phyloP scores from a whole-genome alignment of 2,888 invertebrate genomes.

The Drosophila quinaria region DNA sequence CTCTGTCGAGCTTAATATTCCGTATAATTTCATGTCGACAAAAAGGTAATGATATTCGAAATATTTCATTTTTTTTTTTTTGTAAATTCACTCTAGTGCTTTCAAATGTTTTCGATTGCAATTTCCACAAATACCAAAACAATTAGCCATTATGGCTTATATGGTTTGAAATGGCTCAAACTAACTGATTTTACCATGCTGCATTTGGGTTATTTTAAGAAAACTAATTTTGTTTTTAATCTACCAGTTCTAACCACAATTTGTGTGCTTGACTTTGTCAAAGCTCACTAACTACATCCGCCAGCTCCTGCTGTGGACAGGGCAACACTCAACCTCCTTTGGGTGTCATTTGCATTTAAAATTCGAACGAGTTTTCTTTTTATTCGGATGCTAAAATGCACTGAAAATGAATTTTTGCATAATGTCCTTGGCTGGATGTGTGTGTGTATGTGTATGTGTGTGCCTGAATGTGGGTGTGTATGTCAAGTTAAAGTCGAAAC shows the following conservation, averaged over 20 bases:
- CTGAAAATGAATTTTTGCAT: constrained; percentile 53
- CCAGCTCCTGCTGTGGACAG: constrained; percentile 3
- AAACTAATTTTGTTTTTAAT: constrained; percentile 72
- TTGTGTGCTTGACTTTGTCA: constrained; percentile 56
- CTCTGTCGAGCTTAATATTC: neutral
- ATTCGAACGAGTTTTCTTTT: constrained; percentile 47
- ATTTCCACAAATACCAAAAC: constrained; percentile 5
- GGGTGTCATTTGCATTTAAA: constrained; percentile 76
- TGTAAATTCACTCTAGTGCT: neutral
- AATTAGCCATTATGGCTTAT: neutral
- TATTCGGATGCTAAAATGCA: constrained; percentile 48
- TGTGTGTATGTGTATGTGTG: constrained; percentile 22
- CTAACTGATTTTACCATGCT: constrained; percentile 41
- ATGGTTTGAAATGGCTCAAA: constrained; percentile 14
- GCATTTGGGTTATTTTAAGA: constrained; percentile 56
- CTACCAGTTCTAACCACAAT: constrained; percentile 36
- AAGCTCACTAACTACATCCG: constrained; percentile 3
- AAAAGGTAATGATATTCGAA: neutral
- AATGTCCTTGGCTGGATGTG: constrained; percentile 33
- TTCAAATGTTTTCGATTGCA: neutral
- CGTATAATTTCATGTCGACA: neutral
- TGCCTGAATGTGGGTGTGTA: constrained; percentile 27
- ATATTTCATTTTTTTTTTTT: neutral
- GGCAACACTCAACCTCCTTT: constrained; percentile 18
- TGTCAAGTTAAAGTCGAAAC: constrained; percentile 50